Evolutionary conservation across 2,888 invertebrate species (phyloP), one percentile per base, ranked within the genome.

Genomic region (Ectemnius cavifrons): DNA sequence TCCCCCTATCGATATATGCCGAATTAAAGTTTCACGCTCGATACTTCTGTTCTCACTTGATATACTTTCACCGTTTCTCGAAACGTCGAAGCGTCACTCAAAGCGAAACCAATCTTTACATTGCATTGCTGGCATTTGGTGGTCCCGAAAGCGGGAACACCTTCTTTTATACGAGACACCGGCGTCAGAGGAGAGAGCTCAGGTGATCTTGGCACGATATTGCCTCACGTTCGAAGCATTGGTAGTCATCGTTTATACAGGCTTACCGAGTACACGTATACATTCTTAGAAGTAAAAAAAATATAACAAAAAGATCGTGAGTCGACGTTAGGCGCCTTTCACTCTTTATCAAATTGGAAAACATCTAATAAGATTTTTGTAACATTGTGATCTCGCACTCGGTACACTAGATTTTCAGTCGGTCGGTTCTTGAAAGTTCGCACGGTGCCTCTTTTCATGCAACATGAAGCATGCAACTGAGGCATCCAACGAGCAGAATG

Each of bases 271-370:
- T 37, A 11, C 5, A 37, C 37, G 37, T 37, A 1, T 37, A 37
- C 37, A 37, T 6, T 6, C 37, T 37, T 37, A 23, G 27, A 16
- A 8, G 58, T 2, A 45, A 45, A 60, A 52, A 63, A 45, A 60
- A 16, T 59, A 37, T 20, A 59, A 62, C 67, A 23, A 23, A 23
- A 23, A 49, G 67, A 60, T 71, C 45, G 67, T 72, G 14, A 37
- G 18, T 28, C 46, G 49, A 71, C 71, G 52, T 63, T 63, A 46
- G 63, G 37, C 8, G 0, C 4, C 8, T 37, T 37, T 37, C 64
- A 59, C 23, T 23, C 2, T 71, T 59, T 27, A 56, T n/a, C 57
- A 18, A 61, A 23, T 23, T 23, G 23, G 28, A 20, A 52, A 45
- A 14, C 49, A 65, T 16, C 60, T n/a, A 59, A 49, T 58, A 20